Base-by-base conservation (phyloP, 2,113 vertebrate species). In the Microcebus lehilahytsara region DNA sequence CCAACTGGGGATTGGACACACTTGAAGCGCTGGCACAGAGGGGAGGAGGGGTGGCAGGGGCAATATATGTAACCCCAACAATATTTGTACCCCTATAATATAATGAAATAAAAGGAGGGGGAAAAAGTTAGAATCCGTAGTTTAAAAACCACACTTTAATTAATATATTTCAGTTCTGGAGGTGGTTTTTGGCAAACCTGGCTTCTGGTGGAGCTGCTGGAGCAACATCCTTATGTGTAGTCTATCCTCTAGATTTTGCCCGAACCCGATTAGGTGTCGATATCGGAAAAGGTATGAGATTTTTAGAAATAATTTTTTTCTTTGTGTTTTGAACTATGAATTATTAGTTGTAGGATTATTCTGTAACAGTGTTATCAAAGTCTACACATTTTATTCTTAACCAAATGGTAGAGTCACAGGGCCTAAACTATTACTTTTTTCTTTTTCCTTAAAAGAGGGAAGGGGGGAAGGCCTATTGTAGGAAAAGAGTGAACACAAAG, bases 191-290 rank as follows among this genome's bases (percentile, higher is more conserved):
- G 71, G 98, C 98, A 94, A 98, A 98, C 83, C 92, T 98, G 89
- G 98, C 97, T 94, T 96, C 98, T 77, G 97, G 98, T 5, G 58
- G 98, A 96, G 98, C 98, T 84, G 98, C 98, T 79, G 98, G 98
- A 74, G 98, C 98, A 53, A 97, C 98, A 51, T 98, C 98, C 25
- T 64, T 98, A 60, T 98, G 98, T 94, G 98, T 98, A 32, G 97
- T 97, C 1, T 98, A 98, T 91, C 98, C 93, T 0, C 77, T 98
- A 89, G 98, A 98, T 86, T 98, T 98, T 85, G 91, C 98, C 62
- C 71, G 92, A 96, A 98, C 98, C 42, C 93, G 71, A 79, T 93
- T 98, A 92, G 98, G 97, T 93, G 98, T 84, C 17, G 97, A 92
- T 49, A 42, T 93, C 92, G 98, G 98, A 81, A 98, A 98, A 98